These are phyloP conservation scores for Lasioglossum vierecki DNA, from an alignment of 2,888 invertebrate species.

Conservation along the genomic window DNA sequence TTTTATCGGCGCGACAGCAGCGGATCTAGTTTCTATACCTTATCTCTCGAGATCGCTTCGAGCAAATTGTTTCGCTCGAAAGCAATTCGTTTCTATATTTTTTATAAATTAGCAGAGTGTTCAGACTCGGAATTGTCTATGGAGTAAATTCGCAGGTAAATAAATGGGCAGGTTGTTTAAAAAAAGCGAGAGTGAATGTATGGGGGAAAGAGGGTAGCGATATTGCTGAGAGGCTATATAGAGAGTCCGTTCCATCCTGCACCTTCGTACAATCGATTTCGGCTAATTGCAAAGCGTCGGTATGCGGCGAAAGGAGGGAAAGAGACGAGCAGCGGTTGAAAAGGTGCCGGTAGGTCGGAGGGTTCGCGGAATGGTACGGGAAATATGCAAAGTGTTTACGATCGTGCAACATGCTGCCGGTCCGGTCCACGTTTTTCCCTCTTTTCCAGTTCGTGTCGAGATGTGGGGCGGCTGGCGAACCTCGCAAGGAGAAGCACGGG, in stretches of 20 bases:
- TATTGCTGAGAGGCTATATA: constrained; percentile 47
- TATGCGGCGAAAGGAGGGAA: constrained; percentile 62
- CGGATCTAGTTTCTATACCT: background rate
- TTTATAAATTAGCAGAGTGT: no score
- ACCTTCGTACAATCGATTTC: constrained; percentile 80
- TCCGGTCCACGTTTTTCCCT: constrained; percentile 64
- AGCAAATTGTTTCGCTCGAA: background rate
- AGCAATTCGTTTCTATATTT: background rate
- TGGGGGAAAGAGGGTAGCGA: background rate
- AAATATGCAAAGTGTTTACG: constrained; percentile 83
- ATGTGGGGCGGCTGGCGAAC: constrained; percentile 38
- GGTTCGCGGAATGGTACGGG: constrained; percentile 71
- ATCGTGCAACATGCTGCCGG: constrained; percentile 81
- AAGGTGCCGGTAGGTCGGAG: constrained; percentile 68
- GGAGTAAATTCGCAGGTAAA: background rate
- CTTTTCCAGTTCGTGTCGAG: constrained; percentile 35
- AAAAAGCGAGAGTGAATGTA: background rate
- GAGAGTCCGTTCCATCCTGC: constrained; percentile 73
- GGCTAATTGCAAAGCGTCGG: constrained; percentile 80
- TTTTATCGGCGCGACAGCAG: no score
- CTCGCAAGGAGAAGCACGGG: constrained; percentile 59
- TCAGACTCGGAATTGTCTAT: background rate
- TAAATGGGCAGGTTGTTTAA: background rate
- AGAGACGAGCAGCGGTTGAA: constrained; percentile 52
- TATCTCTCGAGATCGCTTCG: background rate